These are phyloP conservation scores for Atlantisia rogersi DNA, from an alignment of 2,113 vertebrate species.

Conservation along the genomic window DNA sequence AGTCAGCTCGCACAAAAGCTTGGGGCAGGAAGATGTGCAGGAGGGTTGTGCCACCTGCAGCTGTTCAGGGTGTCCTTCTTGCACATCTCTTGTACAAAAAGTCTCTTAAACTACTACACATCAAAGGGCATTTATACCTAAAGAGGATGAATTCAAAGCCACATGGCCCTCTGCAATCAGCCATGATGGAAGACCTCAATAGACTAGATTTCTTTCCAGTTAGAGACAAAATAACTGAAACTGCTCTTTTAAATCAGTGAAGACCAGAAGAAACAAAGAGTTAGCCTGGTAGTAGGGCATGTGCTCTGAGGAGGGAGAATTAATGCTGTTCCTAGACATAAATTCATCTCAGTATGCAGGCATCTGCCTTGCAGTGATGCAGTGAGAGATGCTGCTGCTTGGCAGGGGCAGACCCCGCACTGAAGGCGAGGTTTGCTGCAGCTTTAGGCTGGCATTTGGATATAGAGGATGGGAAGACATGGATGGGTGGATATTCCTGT, in stretches of 20 bases:
- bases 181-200: not conserved
- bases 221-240: not conserved
- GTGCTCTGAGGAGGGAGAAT: not conserved
- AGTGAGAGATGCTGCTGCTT: fast-evolving
- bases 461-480: not conserved
- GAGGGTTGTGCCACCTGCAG: not conserved
- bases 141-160: not conserved
- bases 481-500: not conserved
- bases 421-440: not conserved
- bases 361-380: not conserved
- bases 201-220: not conserved
- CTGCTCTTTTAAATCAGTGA: not conserved
- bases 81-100: not conserved
- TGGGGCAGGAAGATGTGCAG: not conserved
- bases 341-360: not conserved
- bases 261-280: not conserved
- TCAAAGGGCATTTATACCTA: not conserved
- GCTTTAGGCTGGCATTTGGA: not conserved
- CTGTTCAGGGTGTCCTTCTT: not conserved
- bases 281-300: not conserved
- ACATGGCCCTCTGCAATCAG: not conserved
- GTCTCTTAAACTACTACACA: not conserved
- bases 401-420: not conserved
- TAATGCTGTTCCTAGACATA: not conserved
- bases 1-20: not conserved